Base-by-base conservation (phyloP, 30 jellyfish, hydroid and myxozoan genomes). In the Clytia hemisphaerica region DNA sequence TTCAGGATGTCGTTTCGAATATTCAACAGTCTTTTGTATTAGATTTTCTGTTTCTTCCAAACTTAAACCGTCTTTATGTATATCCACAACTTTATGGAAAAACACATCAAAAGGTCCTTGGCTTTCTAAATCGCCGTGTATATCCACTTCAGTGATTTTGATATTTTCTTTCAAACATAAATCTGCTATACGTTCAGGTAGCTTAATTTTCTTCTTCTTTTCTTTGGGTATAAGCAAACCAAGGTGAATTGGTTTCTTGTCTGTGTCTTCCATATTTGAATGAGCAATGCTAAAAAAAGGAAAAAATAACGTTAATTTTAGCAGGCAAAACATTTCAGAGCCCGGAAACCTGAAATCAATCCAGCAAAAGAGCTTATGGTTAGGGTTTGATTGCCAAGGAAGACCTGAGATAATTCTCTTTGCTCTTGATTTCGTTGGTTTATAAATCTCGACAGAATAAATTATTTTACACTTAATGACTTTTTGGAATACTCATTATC, bases 51-150 rank as follows among this genome's bases (percentile, higher is more conserved):
- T 54, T 69, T 69, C 81, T 16, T 69, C 81, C 14, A 30, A 18
- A 21, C n/a, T n/a, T n/a, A 37, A 28, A 69, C 48, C 84, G 40
- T 83, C 94, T 28, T 69, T 62, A 22, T 74, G 64, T 45, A 61
- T 83, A 42, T 92, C 99, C 27, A 67, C 45, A n/a, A 83, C 62
- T 57, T 92, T 92, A 72, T 92, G 99, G 31, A 92, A 37, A 25
- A 92, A 62, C 2, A 83, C 76, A 51, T 83, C 93, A 74, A 77
- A 92, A 15, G 93, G 93, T 34, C 99, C 99, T 67, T 72, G 81
- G 31, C 49, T 37, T 15, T 10, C 30, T 4, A 47, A 47, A 7
- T 45, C 81, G 29, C 70, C 80, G 10, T 68, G 84, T 15, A 76
- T 48, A 50, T 83, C 67, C 6, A 90, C 63, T 19, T 59, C 95